Evolutionary conservation across 2,797 vertebrate genomes (phyloP), one percentile per base, ranked within the genome.

Genomic region (Epinephelus awoara): DNA sequence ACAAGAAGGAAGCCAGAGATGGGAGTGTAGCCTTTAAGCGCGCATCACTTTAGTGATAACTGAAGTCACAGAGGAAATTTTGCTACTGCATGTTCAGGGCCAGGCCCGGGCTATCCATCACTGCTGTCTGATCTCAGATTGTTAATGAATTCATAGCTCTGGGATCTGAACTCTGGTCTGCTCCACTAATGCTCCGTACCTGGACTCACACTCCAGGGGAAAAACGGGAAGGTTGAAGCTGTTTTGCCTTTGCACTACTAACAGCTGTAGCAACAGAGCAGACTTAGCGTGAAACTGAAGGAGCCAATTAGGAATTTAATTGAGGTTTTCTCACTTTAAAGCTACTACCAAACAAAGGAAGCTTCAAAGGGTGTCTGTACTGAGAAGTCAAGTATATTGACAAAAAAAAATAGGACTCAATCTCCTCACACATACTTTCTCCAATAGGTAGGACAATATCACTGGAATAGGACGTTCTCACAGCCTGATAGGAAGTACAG

Each of bases 31-130:
- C 18, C 38, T 61, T 49, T 56, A 44, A 50, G 61, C 6, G 7
- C 1, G n/a, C 46, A 29, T 52, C 34, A 50, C 38, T 51, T 68
- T 15, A 51, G 40, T 23, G 42, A 71, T 52, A 63, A 74, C 38
- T 46, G 62, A 58, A 76, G 72, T 34, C 54, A 63, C 46, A 34
- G 49, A 56, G 49, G 55, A 68, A 23, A 52, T 71, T 59, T 79
- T 21, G 64, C 57, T 3, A 17, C 66, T 19, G 14, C 18, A 42
- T 63, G 75, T 79, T 47, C 75, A 44, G 52, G 40, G 42, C 52
- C 58, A 66, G 75, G 65, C 72, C 75, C n/a, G 46, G 81, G 61
- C 73, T 47, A 75, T 85, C 75, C 38, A 76, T 88, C 84, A 75
- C 80, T 2, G 55, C 56, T 14, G 83, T 65, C 66, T 50, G 72